Percentiles rank a stretch among this genome's conserved stretches.
Conservation (phyloP, 2,888 invertebrate species). For the Timema cristinae region DNA sequence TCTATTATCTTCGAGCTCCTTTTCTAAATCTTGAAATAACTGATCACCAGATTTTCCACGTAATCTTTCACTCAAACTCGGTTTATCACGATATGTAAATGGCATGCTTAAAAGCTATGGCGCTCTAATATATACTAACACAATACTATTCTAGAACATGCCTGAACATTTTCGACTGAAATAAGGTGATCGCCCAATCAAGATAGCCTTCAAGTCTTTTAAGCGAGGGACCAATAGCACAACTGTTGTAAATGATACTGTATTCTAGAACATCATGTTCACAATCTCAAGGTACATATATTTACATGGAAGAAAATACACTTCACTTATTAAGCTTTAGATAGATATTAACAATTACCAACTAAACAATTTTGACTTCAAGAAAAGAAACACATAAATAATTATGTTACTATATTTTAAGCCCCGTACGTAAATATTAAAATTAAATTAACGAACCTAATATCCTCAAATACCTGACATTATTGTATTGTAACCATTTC, state of each 20-base stretch:
- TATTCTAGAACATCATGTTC: not conserved
- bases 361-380: too few species aligned
- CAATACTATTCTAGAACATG: conserved; percentile 23
- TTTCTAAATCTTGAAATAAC: conserved; percentile 38
- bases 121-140: conserved; percentile 23
- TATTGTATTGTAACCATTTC: too few species aligned
- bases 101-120: conserved; percentile 33
- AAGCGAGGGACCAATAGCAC: not conserved
- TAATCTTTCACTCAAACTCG: conserved; percentile 38
- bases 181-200: conserved; percentile 9
- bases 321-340: too few species aligned
- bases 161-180: conserved; percentile 27
- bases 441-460: too few species aligned
- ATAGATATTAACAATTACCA: too few species aligned
- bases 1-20: conserved; percentile 38
- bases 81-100: conserved; percentile 38
- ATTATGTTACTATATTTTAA: too few species aligned
- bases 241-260: not conserved
- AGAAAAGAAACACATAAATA: too few species aligned
- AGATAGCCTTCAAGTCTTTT: not conserved
- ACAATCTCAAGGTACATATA: too few species aligned
- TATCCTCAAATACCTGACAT: too few species aligned
- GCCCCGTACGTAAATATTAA: too few species aligned
- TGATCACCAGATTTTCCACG: conserved; percentile 39
- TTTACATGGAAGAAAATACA: too few species aligned